phyloP scores from a whole-genome alignment of 2,888 invertebrate species.

The Ctena decussata region DNA sequence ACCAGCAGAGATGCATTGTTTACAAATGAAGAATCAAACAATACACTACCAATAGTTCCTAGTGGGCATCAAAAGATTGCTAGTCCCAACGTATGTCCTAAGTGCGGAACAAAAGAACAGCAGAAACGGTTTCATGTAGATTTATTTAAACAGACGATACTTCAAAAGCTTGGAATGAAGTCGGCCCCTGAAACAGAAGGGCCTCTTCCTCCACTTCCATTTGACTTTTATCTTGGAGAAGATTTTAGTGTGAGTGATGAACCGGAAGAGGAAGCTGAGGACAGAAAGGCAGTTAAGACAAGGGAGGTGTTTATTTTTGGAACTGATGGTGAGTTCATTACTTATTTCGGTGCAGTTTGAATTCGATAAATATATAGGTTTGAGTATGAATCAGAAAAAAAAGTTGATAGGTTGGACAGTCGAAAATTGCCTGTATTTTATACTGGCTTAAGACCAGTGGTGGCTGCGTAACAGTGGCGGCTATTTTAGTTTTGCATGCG shows the following conservation, averaged over 20 bases:
- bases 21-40: background rate
- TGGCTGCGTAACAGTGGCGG: too few species aligned
- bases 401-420: too few species aligned
- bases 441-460: too few species aligned
- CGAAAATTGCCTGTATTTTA: too few species aligned
- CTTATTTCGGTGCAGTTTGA: too few species aligned
- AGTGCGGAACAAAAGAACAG: background rate
- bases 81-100: background rate
- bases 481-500: too few species aligned
- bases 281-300: conserved; percentile 27
- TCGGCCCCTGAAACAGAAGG: conserved; percentile 49
- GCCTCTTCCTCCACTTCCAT: conserved; percentile 55
- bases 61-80: background rate
- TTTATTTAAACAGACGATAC: conserved; percentile 39
- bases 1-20: too few species aligned
- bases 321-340: conserved; percentile 47
- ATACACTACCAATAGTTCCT: background rate
- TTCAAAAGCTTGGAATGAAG: conserved; percentile 36
- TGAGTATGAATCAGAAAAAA: too few species aligned
- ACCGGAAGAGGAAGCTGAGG: conserved; percentile 12
- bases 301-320: conserved; percentile 56
- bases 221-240: conserved; percentile 57
- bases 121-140: conserved; percentile 30
- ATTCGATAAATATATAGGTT: too few species aligned
- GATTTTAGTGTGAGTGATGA: conserved; percentile 52